These are phyloP conservation scores for Diplolepis rosae DNA, from an alignment of 2,888 invertebrate genomes.

Conservation along the genomic window DNA sequence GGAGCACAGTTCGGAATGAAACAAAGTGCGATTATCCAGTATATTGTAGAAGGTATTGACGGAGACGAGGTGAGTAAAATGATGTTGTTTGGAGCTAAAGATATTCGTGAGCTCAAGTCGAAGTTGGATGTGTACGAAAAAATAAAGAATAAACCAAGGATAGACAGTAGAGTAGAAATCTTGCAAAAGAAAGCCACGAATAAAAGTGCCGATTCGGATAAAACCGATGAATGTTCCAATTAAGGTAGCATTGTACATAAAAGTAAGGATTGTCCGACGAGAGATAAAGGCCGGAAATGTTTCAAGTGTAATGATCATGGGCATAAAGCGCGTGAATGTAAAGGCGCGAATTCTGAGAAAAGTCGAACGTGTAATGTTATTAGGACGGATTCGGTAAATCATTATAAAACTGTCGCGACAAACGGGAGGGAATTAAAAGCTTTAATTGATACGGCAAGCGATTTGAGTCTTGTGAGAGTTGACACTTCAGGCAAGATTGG, in stretches of 20 bases:
- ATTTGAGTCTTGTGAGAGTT: slow-evolving; percentile 36
- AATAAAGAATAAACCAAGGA: slow-evolving; percentile 19
- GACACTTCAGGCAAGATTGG: slow-evolving; percentile 33
- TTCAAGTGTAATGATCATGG: slow-evolving; percentile 33
- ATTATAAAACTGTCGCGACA: neutral
- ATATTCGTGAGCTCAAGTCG: no score
- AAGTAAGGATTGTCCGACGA: slow-evolving; percentile 26
- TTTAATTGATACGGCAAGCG: slow-evolving; percentile 44
- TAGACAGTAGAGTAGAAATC: neutral
- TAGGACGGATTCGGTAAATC: no score
- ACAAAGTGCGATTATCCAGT: no score
- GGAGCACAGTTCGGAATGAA: slow-evolving; percentile 35
- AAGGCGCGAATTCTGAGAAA: slow-evolving; percentile 7
- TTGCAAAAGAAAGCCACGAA: neutral
- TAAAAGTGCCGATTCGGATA: neutral
- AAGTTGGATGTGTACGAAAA: slow-evolving; percentile 37
- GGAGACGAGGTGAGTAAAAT: no score
- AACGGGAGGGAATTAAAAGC: neutral
- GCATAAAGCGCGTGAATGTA: slow-evolving; percentile 4
- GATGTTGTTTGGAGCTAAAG: no score
- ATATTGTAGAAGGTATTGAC: no score
- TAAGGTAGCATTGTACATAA: slow-evolving; percentile 30
- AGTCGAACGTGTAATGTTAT: slow-evolving; percentile 27
- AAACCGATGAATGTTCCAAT: slow-evolving; percentile 35
- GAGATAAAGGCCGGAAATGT: slow-evolving; percentile 29